phyloP scores from a whole-genome alignment of 2,888 invertebrate species.

The Troides helena region DNA sequence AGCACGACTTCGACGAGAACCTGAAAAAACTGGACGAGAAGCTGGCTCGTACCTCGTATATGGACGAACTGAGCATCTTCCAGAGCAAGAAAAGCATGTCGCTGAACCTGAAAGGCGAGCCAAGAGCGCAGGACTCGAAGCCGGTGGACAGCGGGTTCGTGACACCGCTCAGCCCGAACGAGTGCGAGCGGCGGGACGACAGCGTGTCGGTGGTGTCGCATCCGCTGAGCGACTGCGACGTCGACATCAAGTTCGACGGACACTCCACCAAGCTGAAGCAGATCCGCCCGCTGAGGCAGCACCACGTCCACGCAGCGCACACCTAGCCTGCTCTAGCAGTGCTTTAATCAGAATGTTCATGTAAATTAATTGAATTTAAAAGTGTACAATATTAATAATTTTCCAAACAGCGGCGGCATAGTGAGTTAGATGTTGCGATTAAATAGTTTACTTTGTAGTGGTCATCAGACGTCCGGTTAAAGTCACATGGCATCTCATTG shows the following conservation, averaged over 20 bases:
- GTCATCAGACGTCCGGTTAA: too few relatives aligned
- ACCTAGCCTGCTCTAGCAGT: too few relatives aligned
- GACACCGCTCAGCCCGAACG: conserved; percentile 82
- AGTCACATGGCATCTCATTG: too few relatives aligned
- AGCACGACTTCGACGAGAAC: conserved; percentile 73
- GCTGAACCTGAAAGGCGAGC: conserved; percentile 57
- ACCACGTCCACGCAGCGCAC: background rate
- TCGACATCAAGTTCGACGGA: conserved; percentile 89
- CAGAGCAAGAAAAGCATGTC: conserved; percentile 64
- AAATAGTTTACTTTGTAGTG: too few relatives aligned
- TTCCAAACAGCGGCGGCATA: too few relatives aligned
- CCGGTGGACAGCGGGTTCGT: conserved; percentile 82
- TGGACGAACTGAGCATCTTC: conserved; percentile 59
- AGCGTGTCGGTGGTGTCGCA: conserved; percentile 77
- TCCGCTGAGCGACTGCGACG: conserved; percentile 89
- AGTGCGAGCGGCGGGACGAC: conserved; percentile 65
- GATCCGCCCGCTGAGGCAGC: conserved; percentile 75
- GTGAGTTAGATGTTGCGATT: too few relatives aligned
- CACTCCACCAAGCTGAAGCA: conserved; percentile 88
- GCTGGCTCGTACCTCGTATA: conserved; percentile 46
- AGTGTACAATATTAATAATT: too few relatives aligned
- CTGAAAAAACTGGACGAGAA: conserved; percentile 60
- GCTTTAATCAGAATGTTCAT: too few relatives aligned
- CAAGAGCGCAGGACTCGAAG: conserved; percentile 39
- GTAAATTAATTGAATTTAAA: too few relatives aligned